Percentiles rank a stretch among this genome's conserved stretches.
Evolutionary conservation across 2,797 vertebrate genomes (phyloP).

Genomic region (Intellagama lesueurii): DNA sequence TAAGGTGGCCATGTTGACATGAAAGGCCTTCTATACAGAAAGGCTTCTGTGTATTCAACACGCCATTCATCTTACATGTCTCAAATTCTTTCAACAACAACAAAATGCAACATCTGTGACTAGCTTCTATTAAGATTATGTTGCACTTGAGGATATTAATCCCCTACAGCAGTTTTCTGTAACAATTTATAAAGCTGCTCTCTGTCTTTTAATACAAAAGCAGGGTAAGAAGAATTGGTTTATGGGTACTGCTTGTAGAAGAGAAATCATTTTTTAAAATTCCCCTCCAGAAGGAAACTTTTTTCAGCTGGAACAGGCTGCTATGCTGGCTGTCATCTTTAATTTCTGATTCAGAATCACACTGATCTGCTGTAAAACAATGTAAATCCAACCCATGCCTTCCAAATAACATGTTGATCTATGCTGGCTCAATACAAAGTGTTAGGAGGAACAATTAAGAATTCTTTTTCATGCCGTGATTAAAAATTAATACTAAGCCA

Average conservation of each 20-base stretch:
- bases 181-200: slow-evolving; percentile 14
- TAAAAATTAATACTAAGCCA: slow-evolving; percentile 44
- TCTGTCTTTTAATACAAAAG: slow-evolving; percentile 32
- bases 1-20: slow-evolving; percentile 24
- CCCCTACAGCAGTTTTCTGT: slow-evolving; percentile 18
- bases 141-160: slow-evolving; percentile 38
- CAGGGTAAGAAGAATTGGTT: slow-evolving; percentile 22
- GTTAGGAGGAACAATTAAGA: slow-evolving; percentile 30
- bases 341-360: not conserved
- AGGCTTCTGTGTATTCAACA: not conserved
- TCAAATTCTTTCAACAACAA: not conserved
- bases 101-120: not conserved
- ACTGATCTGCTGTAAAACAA: slow-evolving; percentile 4
- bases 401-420: slow-evolving; percentile 12
- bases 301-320: not conserved
- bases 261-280: not conserved
- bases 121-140: slow-evolving; percentile 28
- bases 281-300: slow-evolving; percentile 4
- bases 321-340: slow-evolving; percentile 10
- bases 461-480: slow-evolving; percentile 10
- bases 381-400: not conserved
- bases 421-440: not conserved
- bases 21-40: slow-evolving; percentile 18
- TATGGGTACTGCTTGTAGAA: slow-evolving; percentile 3
- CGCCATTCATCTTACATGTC: not conserved